Conservation (phyloP, 2,888 invertebrate species). For the Oscheius sp. region DNA sequence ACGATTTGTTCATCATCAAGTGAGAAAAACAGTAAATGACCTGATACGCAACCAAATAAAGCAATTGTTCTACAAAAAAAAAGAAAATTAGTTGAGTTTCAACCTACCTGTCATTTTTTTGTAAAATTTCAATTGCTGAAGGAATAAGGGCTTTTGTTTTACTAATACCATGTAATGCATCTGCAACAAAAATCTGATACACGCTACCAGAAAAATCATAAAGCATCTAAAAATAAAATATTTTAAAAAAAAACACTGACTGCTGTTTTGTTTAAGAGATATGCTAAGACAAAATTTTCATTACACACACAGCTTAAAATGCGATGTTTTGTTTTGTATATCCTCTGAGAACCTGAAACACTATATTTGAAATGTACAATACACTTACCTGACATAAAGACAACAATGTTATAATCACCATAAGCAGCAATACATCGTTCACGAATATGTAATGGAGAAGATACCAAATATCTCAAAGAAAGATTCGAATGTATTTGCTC, state of each 20-base stretch:
- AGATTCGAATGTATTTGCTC: neutral
- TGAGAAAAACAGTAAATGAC: slow-evolving; percentile 3
- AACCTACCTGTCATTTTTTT: neutral
- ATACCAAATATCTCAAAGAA: neutral
- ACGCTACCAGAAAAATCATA: neutral
- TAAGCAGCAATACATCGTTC: slow-evolving; percentile 4
- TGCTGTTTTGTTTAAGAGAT: neutral
- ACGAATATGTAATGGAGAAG: neutral
- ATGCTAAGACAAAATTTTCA: neutral
- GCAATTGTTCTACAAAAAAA: neutral
- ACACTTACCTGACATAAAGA: too few species aligned
- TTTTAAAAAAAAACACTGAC: neutral
- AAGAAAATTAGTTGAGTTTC: neutral
- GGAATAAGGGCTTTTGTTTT: slow-evolving; percentile 20
- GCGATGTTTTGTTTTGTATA: neutral
- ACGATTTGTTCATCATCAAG: neutral
- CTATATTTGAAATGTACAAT: neutral
- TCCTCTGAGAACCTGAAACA: neutral
- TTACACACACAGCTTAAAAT: neutral
- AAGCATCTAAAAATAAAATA: neutral
- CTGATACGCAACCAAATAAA: slow-evolving; percentile 10
- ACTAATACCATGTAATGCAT: neutral
- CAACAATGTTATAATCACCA: slow-evolving; percentile 1
- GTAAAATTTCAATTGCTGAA: neutral
- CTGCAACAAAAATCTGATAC: neutral